Base-by-base conservation (phyloP, 2,888 invertebrate species). In the Leucozona laternaria region DNA sequence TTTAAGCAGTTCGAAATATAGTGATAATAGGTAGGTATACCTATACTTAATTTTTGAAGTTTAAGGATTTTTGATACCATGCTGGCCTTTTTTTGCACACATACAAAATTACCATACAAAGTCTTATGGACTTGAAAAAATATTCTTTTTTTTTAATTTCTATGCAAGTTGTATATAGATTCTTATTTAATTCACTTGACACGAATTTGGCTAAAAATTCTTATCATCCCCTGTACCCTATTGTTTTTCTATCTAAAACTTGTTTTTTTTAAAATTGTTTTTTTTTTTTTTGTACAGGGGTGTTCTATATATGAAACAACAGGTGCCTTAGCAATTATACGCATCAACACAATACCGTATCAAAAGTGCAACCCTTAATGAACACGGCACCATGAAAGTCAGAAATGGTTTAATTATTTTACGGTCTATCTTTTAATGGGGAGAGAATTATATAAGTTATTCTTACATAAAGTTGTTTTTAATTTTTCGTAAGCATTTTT, bases 401-500 rank as follows among this genome's bases (percentile, higher is more conserved):
- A 25, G 53, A 53, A 28, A 53, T 53, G 53, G 53, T 53, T 53
- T 15, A 53, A 28, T 53, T n/a, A 53, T 15, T 53, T 53, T n/a
- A 15, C 53, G 53, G 15, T 50, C 20, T 50, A 15, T 15, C 22
- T 50, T 50, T 20, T 20, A 48, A 50, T 53, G 1, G 25, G 25
- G 25, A n/a, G 6, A 25, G 7, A 22, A 15, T 2, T 22, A 22
- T 10, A 2, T 4, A 22, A 50, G n/a, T 48, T 50, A 25, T 13
- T 50, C 22, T 50, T 15, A 25, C 4, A n/a, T n/a, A n/a, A n/a
- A 50, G 6, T 50, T 50, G 13, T 15, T 28, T 20, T 15, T n/a
- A n/a, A n/a, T 7, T 25, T 25, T 6, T 15, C 28, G 25, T 8
- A 25, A 53, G 50, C 28, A 53, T 28, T 53, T 48, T 53, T n/a